Percentiles rank a stretch among this genome's conserved stretches.
phyloP scores from a whole-genome alignment of 2,888 invertebrate genomes.

The Drosophila demipolita region DNA sequence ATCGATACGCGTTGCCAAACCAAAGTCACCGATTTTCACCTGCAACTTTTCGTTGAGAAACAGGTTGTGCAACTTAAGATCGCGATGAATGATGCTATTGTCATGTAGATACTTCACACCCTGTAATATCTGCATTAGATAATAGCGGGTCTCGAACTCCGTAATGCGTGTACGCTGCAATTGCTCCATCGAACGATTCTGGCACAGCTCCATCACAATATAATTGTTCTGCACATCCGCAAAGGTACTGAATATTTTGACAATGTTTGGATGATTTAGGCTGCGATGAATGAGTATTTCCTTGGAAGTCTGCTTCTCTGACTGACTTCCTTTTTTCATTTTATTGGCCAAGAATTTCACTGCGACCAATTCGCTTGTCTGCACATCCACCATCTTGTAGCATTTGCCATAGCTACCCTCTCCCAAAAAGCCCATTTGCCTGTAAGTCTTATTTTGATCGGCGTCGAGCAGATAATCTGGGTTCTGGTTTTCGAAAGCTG shows the following conservation, averaged over 20 bases:
- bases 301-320: constrained; percentile 97
- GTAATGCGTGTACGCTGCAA: constrained; percentile 95
- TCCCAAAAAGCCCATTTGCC: constrained; percentile 94
- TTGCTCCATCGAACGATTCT: constrained; percentile 98
- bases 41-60: constrained; percentile 97
- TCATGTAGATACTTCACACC: constrained; percentile 98
- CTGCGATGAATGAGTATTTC: constrained; percentile 98
- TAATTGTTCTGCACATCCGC: constrained; percentile 97
- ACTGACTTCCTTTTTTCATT: constrained; percentile 93
- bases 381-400: constrained; percentile 95
- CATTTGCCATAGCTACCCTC: constrained; percentile 98
- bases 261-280: constrained; percentile 95
- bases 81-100: constrained; percentile 97
- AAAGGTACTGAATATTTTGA: constrained; percentile 97
- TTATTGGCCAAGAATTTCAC: constrained; percentile 99
- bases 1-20: constrained; percentile 96
- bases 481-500: no score
- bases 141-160: constrained; percentile 99
- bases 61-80: constrained; percentile 98
- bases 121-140: constrained; percentile 95
- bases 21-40: constrained; percentile 99
- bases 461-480: constrained; percentile 90
- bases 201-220: constrained; percentile 97
- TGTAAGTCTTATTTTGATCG: constrained; percentile 90
- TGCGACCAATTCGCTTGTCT: constrained; percentile 93